Base-by-base conservation (phyloP, 1,140 invertebrate species). In the Uloborus diversus region DNA sequence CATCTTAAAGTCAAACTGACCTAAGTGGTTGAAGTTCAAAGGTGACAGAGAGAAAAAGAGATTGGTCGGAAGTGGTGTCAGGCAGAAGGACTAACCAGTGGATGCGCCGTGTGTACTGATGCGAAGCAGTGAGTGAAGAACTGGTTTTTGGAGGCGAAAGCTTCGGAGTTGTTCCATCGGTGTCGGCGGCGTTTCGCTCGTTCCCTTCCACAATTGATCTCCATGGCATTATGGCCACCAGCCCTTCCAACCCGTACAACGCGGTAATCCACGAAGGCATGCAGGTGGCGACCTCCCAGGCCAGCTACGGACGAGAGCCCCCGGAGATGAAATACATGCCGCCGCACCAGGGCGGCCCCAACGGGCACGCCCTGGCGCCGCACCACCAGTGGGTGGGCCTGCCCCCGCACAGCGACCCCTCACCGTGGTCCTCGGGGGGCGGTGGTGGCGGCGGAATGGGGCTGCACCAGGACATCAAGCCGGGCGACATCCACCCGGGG, bases 241-340 rank as follows among this genome's bases (percentile, higher is more conserved):
- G 83, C n/a, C 62, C 81, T 14, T 71, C 82, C 14, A 82, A 81
- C 33, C 82, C 83, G 35, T 84, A 84, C 80, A 62, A 57, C 73
- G 59, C 70, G 62, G 64, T 82, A 79, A 62, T 49, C 47, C 69
- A 71, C 70, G 57, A 80, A 42, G 66, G 62, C 33, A 84, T 84
- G 83, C 83, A 84, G 82, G 84, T 84, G 75, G 85, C 80, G 80
- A 84, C 73, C 49, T 82, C 87, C 82, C 86, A 84, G 91, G 91
- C 83, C 93, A 93, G 84, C 56, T 84, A 85, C 92, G 93, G 85
- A 90, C 91, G 84, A 32, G 86, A 88, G 64, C 83, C 85, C 90
- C 92, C 85, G 91, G 95, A 97, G 86, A 96, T 97, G 94, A 97
- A 97, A 88, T 97, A 97, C 87, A 92, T 94, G 90, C 92, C 94